Conservation (phyloP, 2,797 vertebrate species). For the Tympanoctomys barrerae region DNA sequence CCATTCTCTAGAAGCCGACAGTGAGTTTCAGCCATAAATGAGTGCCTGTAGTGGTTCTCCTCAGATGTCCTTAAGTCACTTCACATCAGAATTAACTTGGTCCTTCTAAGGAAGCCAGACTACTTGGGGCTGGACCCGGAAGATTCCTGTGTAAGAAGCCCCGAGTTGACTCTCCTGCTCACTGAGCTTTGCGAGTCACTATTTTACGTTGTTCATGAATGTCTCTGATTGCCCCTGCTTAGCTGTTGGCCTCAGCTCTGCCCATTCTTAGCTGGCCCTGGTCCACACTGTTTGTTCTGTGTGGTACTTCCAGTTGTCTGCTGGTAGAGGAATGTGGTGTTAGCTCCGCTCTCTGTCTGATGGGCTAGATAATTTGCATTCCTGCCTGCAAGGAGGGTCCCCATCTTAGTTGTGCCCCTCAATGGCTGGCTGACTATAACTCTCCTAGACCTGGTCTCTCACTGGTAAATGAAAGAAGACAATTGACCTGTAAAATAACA, state of each 20-base stretch:
- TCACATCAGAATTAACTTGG: not conserved
- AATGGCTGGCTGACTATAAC: not conserved
- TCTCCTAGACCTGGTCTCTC: not conserved
- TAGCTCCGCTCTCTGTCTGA: not conserved
- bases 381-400: not conserved
- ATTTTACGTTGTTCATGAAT: not conserved
- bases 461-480: not conserved
- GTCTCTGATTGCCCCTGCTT: not conserved
- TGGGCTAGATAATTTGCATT: not conserved
- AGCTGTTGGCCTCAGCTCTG: not conserved
- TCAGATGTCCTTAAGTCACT: not conserved
- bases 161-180: not conserved
- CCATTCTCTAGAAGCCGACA: slow-evolving; percentile 10
- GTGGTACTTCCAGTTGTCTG: not conserved
- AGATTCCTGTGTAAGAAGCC: not conserved
- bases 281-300: not conserved
- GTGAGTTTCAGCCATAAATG: not conserved
- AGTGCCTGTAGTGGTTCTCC: not conserved
- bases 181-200: not conserved
- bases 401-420: not conserved
- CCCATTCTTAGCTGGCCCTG: not conserved
- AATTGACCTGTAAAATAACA: slow-evolving; percentile 22
- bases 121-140: not conserved
- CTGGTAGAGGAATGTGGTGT: not conserved
- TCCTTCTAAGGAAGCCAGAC: not conserved